These are phyloP conservation scores for Scarus forsteni DNA, from an alignment of 2,797 vertebrate genomes.

Conservation along the genomic window DNA sequence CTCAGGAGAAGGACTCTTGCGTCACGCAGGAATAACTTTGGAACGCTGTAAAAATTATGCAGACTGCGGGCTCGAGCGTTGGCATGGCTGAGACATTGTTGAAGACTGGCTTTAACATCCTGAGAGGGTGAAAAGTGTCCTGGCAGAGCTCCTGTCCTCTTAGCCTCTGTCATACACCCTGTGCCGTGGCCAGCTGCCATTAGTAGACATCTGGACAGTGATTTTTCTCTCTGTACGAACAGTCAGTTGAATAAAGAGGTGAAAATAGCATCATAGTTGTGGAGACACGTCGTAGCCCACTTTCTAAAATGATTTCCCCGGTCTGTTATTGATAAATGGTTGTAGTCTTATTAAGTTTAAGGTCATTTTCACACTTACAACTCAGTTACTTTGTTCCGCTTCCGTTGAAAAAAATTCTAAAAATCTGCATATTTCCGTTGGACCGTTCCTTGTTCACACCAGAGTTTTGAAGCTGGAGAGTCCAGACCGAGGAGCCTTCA, in stretches of 20 bases:
- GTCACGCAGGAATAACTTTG: slow-evolving; percentile 44
- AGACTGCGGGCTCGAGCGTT: slow-evolving; percentile 5
- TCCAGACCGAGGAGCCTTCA: no score
- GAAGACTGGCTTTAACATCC: slow-evolving; percentile 33
- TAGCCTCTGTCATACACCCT: slow-evolving; percentile 43
- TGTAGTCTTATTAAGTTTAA: not conserved
- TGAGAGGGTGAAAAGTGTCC: slow-evolving; percentile 65
- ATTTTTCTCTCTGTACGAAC: slow-evolving; percentile 18
- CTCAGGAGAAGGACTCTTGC: slow-evolving; percentile 37
- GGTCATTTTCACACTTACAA: no score
- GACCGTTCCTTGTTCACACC: no score
- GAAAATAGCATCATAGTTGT: slow-evolving; percentile 6
- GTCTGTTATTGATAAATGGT: not conserved
- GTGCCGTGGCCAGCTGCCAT: slow-evolving; percentile 49
- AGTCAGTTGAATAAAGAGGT: slow-evolving; percentile 38
- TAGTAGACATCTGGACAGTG: slow-evolving; percentile 48
- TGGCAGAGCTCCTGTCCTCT: slow-evolving; percentile 55
- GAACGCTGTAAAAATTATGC: slow-evolving; percentile 17
- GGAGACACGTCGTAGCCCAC: not conserved
- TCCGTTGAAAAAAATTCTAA: no score
- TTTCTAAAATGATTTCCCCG: not conserved
- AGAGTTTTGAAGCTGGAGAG: no score
- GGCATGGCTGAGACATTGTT: slow-evolving; percentile 29
- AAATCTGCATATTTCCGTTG: no score
- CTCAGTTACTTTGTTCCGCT: no score